These are phyloP conservation scores for Scatophagus argus DNA, from an alignment of 2,113 vertebrate genomes.

Conservation along the genomic window DNA sequence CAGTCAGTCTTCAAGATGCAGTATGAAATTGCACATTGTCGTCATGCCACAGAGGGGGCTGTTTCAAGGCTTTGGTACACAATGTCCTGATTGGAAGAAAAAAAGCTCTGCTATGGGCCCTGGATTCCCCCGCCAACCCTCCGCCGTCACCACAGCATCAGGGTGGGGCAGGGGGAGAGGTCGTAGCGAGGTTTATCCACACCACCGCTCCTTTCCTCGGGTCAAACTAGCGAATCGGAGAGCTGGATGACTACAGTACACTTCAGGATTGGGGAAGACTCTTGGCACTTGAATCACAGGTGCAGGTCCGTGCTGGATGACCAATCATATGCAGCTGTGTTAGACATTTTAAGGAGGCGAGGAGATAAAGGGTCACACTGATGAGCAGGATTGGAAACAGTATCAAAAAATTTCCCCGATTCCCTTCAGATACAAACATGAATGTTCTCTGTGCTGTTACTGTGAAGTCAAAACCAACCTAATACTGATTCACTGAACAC, in stretches of 20 bases:
- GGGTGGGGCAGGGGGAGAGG: constrained; percentile 6
- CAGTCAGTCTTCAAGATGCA: constrained; percentile 84
- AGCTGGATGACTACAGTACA: constrained; percentile 75
- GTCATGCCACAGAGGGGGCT: constrained; percentile 75
- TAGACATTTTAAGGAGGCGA: constrained; percentile 37
- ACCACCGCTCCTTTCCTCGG: constrained; percentile 40
- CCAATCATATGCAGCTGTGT: constrained; percentile 64
- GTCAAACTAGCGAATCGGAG: constrained; percentile 47
- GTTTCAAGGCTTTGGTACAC: constrained; percentile 85
- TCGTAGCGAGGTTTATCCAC: constrained; percentile 48
- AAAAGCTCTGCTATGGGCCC: constrained; percentile 62
- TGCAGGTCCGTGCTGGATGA: constrained; percentile 72
- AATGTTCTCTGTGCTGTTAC: constrained; percentile 52
- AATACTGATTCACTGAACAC: constrained; percentile 53
- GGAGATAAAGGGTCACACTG: constrained; percentile 41
- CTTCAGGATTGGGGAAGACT: constrained; percentile 80
- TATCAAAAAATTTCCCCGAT: constrained; percentile 47
- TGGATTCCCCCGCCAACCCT: neutral
- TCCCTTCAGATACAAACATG: constrained; percentile 46
- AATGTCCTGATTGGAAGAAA: constrained; percentile 82
- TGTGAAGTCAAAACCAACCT: constrained; percentile 9
- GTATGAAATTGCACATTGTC: constrained; percentile 79
- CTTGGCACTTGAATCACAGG: constrained; percentile 78
- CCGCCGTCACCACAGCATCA: neutral
- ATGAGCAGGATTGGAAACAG: constrained; percentile 5